Evolutionary conservation across 2,797 vertebrate genomes (phyloP), one percentile per base, ranked within the genome.

Genomic region (Pseudocheirus occidentalis): DNA sequence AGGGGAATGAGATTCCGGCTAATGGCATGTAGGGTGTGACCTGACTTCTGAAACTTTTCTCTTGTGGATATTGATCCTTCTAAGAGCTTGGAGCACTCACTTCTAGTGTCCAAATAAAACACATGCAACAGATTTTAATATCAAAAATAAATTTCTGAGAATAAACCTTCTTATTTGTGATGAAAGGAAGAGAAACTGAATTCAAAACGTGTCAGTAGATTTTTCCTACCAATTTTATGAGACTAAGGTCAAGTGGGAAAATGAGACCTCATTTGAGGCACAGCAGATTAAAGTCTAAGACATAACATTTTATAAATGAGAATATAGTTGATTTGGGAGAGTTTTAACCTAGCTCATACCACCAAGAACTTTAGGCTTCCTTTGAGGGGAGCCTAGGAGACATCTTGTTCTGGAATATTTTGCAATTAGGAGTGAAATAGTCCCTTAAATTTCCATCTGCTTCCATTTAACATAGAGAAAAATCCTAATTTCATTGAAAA

Each of bases 41-140:
- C 91, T 59, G 89, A 94, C 90, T 93, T 54, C 73, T 91, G 73
- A 87, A 94, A 91, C 90, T 90, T 93, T 96, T 94, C 81, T 92
- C 94, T 95, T 96, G 56, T 56, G 40, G 40, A 87, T 18, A 4
- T 12, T 31, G 50, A 50, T 93, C 94, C 94, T 89, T 94, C 93
- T 57, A 93, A 90, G 62, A 94, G 58, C 24, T 94, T 62, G 54
- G 29, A 95, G 59, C 56, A 62, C 55, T 57, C 40, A 3, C 59
- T 46, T 12, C 14, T 90, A 34, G 93, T 46, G 10, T 92, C 11
- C 14, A 94, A 89, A 87, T 87, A 90, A 92, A 50, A 73, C 95
- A 93, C 93, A 90, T 29, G 40, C 40, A 87, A 93, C 81, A 96
- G 12, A 90, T 92, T 87, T 97, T 90, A 73, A 92, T 52, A 91